Conservation (phyloP, 2,113 vertebrate genomes). For the Triplophysa siluroides region DNA sequence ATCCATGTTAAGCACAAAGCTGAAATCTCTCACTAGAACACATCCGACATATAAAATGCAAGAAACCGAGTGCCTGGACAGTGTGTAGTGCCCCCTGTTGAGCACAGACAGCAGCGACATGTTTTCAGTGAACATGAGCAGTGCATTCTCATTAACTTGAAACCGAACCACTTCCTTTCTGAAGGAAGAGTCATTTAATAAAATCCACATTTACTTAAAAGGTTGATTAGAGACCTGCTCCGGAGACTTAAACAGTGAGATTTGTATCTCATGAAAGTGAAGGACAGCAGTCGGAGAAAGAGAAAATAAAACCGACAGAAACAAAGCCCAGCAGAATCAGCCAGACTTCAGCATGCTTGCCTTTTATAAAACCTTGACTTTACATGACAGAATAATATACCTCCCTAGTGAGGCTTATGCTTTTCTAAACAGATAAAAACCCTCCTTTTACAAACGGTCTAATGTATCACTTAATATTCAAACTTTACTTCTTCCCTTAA, state of each 20-base stretch:
- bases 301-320: background rate
- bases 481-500: background rate
- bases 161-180: background rate
- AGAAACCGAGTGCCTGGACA: background rate
- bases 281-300: constrained; percentile 11
- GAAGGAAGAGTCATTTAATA: constrained; percentile 11
- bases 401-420: constrained; percentile 32
- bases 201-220: constrained; percentile 14
- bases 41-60: background rate
- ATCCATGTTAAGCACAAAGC: background rate
- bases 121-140: background rate
- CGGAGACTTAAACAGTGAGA: constrained; percentile 15
- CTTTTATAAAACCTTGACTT: constrained; percentile 35
- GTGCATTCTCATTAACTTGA: background rate
- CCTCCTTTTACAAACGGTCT: constrained; percentile 5
- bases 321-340: background rate
- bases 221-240: constrained; percentile 15
- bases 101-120: constrained; percentile 1
- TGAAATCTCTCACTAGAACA: background rate
- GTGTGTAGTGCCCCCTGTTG: constrained; percentile 36
- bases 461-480: background rate
- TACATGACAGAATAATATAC: background rate
- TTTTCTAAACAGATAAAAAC: constrained; percentile 7
- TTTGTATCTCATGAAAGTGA: constrained; percentile 9
- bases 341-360: constrained; percentile 1